Base-by-base conservation (phyloP, 2,888 invertebrate species). In the Netelia virgata region DNA sequence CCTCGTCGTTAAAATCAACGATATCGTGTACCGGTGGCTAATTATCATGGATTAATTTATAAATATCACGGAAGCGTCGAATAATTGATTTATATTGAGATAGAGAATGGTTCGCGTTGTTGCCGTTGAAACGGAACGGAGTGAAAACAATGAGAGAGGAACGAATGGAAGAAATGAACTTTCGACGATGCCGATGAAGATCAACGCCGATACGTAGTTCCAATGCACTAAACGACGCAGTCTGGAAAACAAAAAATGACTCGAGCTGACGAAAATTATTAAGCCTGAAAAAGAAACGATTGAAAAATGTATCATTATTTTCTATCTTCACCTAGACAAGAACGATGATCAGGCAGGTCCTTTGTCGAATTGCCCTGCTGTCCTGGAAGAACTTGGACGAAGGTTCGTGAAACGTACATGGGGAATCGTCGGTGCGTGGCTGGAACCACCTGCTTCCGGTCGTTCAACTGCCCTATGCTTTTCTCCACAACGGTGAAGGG, bases 381-480 rank as follows among this genome's bases (percentile, higher is more conserved):
- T 16, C 47, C 50, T 14, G 70, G 53, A 68, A 47, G 28, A 61
- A 82, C 64, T 79, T 43, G 50, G 69, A 63, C 70, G 76, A 59
- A 76, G 80, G 82, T 86, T 86, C 83, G 72, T 63, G 87, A 84
- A 89, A 88, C 87, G 83, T 78, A 84, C 61, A 63, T 73, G 82
- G 85, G 87, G 82, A 89, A 86, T 88, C 91, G 91, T 55, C 91
- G 87, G 91, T 92, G 92, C 92, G 88, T 92, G 89, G 90, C 92
- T 90, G 92, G 91, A 92, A 92, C 92, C 92, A 92, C 90, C 91
- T 91, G 91, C 88, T 92, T 92, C 92, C 92, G 91, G 90, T 89
- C 85, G 87, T 82, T 47, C 86, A 81, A 78, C 81, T 63, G 74
- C 72, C 64, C 77, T 73, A 72, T 82, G 59, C 70, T 66, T 64